These are phyloP conservation scores for Phylloscopus trochilus DNA, from an alignment of 2,113 vertebrate species.

Conservation along the genomic window DNA sequence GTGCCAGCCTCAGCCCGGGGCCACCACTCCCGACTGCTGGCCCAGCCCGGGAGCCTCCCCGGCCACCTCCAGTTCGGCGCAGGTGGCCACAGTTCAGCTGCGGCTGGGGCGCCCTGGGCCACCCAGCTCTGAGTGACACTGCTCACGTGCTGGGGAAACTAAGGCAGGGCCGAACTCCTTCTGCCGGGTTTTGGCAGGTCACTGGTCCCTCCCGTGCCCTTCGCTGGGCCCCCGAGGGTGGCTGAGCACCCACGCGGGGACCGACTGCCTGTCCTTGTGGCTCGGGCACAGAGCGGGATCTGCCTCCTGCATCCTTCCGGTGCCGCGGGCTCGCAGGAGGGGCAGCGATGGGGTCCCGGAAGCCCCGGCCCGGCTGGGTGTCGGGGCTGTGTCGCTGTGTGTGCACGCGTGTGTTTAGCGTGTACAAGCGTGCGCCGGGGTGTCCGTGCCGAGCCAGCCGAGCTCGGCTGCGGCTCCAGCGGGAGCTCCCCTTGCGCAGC, in stretches of 20 bases:
- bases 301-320: rapidly evolving
- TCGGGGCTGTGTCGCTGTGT: neutral
- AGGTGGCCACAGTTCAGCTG: neutral
- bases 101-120: neutral
- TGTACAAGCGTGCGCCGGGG: neutral
- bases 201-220: neutral
- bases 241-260: rapidly evolving
- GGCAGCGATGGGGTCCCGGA: rapidly evolving
- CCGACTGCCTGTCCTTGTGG: rapidly evolving
- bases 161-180: neutral
- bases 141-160: neutral
- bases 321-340: rapidly evolving
- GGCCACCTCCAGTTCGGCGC: neutral
- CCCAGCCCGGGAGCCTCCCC: neutral
- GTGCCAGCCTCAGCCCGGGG: neutral
- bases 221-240: neutral
- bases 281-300: neutral
- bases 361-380: neutral
- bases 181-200: neutral
- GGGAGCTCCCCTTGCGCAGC: neutral
- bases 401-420: neutral
- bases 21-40: neutral
- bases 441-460: neutral
- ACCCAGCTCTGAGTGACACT: neutral
- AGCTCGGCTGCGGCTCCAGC: neutral